A percentile compares a stretch with the other conserved stretches of the same genome.
These are phyloP conservation scores for Scaptomyza flava DNA, from an alignment of 2,888 invertebrate species.

Conservation along the genomic window DNA sequence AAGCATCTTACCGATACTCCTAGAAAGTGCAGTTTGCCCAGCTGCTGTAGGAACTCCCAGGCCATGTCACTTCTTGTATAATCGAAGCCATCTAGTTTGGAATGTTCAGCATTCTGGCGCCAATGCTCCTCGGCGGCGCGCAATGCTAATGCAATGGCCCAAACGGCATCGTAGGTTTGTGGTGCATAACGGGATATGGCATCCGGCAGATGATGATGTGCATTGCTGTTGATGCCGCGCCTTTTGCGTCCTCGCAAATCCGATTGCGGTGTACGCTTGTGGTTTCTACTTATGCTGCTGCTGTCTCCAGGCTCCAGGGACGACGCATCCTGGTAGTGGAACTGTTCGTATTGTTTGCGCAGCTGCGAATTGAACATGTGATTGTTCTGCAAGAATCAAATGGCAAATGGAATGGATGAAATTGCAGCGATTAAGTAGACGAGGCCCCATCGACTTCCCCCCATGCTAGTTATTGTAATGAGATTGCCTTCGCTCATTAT, in stretches of 20 bases:
- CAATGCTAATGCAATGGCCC: slow-evolving; percentile 93
- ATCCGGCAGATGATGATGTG: slow-evolving; percentile 48
- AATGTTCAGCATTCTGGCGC: slow-evolving; percentile 83
- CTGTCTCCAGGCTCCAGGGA: slow-evolving; percentile 1
- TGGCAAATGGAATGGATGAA: slow-evolving; percentile 47
- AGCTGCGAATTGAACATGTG: slow-evolving; percentile 83
- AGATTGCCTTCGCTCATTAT: slow-evolving; percentile 72
- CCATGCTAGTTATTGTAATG: slow-evolving; percentile 48
- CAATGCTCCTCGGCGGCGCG: slow-evolving; percentile 87
- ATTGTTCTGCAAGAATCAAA: slow-evolving; percentile 78
- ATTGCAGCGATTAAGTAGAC: slow-evolving; percentile 68
- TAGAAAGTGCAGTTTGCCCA: slow-evolving; percentile 90
- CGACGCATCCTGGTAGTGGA: slow-evolving; percentile 61
- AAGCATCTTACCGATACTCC: slow-evolving; percentile 91
- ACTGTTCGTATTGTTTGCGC: slow-evolving; percentile 78
- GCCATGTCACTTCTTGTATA: slow-evolving; percentile 91
- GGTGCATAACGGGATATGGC: slow-evolving; percentile 89
- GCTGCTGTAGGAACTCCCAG: slow-evolving; percentile 88
- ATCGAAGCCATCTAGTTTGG: slow-evolving; percentile 88
- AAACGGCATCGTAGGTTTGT: slow-evolving; percentile 95
- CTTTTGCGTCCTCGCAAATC: slow-evolving; percentile 41
- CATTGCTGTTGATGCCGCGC: slow-evolving; percentile 43
- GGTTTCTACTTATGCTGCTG: slow-evolving; percentile 14
- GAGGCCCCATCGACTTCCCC: not conserved
- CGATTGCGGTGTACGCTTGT: slow-evolving; percentile 55